phyloP scores from a whole-genome alignment of 2,797 vertebrate genomes.

The Pipistrellus kuhlii region DNA sequence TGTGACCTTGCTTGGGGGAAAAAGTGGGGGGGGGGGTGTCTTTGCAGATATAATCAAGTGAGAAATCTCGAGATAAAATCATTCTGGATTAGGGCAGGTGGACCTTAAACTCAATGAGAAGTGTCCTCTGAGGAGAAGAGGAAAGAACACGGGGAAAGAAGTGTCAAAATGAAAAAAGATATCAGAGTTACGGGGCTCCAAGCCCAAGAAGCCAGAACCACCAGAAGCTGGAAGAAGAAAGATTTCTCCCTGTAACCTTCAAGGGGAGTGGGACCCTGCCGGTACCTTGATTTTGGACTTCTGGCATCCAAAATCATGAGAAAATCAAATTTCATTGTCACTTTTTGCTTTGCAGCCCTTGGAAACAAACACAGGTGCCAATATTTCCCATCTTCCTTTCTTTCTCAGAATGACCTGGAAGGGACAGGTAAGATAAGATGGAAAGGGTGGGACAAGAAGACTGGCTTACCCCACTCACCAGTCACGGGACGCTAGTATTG shows the following conservation, averaged over 20 bases:
- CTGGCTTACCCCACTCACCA: neutral
- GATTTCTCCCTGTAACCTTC: too few relatives aligned
- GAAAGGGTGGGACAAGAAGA: neutral
- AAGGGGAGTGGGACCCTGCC: too few relatives aligned
- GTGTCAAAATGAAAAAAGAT: too few relatives aligned
- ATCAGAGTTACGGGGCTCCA: fast-evolving
- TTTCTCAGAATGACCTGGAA: neutral
- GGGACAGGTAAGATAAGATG: neutral
- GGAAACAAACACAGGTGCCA: neutral
- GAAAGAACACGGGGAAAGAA: neutral
- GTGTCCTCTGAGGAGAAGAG: neutral
- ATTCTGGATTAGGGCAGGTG: neutral
- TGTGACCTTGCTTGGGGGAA: neutral
- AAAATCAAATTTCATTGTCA: neutral
- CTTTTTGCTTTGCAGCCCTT: neutral
- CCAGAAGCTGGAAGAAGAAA: neutral
- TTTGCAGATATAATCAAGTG: neutral
- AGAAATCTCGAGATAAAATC: neutral
- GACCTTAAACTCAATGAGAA: neutral
- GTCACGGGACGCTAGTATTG: fast-evolving
- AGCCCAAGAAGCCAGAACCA: too few relatives aligned
- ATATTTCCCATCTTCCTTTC: neutral
- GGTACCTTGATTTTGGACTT: neutral
- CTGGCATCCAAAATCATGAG: neutral
- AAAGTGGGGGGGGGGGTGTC: fast-evolving